Evolutionary conservation across 1,140 invertebrate species (phyloP), one percentile per base, ranked within the genome.

Genomic region (Heliconius congener): DNA sequence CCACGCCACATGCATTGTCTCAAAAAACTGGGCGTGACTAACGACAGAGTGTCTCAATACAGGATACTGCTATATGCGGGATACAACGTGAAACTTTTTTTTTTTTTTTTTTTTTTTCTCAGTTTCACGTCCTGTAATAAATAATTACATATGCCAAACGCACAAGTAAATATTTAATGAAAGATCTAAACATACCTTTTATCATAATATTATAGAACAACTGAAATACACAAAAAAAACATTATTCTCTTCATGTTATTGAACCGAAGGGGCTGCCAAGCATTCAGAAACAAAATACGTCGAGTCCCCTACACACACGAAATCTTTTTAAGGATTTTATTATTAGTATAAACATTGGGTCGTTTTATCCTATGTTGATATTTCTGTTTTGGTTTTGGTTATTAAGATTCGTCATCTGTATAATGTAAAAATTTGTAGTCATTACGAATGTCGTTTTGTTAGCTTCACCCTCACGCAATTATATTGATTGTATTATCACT

Each of bases 171-270:
- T 4, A 66, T 66, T 66, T 11, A 66, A 66, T 30, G 1, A 30
- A 66, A 66, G 1, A 27, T 66, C 11, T 27, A 66, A 66, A 8
- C 11, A 46, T 13, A 13, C 1, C 8, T 66, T 66, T 13, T 27
- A 27, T 66, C 60, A 30, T 66, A 1, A 66, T 66, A 66, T 66
- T 16, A 30, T 66, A 66, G 9, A 66, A 66, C 23, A 66, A 13
- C 23, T 16, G 60, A 30, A 66, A 27, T 8, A 57, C 60, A 30
- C 57, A 60, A 60, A 39, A 39, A 46, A 66, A 66, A 66, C 60
- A 66, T 66, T 30, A 66, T 66, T 66, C 9, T 3, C 60, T 66
- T 66, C 60, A 66, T 66, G 60, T 66, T 66, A 30, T 66, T 66
- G 60, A 27, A 27, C 60, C 60, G 60, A 66, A 57, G 60, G n/a